These are phyloP conservation scores for Chanos chanos DNA, from an alignment of 2,797 vertebrate genomes.

Conservation along the genomic window DNA sequence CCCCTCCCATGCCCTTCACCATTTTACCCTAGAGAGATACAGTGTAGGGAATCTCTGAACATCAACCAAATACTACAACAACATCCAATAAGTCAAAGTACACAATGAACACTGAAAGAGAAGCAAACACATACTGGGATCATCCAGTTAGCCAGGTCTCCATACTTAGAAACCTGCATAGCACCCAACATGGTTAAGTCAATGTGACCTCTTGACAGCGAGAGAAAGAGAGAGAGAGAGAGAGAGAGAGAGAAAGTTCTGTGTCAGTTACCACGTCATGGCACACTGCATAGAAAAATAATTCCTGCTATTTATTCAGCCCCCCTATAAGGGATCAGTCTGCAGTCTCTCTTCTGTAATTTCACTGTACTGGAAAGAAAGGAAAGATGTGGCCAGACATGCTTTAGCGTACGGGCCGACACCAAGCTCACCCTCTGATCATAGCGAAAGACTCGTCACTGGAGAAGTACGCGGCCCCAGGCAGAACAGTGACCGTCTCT, in stretches of 20 bases:
- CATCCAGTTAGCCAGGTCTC: constrained; percentile 86
- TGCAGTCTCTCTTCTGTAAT: no score
- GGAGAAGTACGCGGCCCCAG: constrained; percentile 81
- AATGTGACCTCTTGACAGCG: constrained; percentile 71
- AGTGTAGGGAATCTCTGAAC: constrained; percentile 17
- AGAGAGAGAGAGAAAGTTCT: not conserved
- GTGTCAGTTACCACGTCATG: not conserved
- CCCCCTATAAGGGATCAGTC: no score
- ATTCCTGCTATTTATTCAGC: not conserved
- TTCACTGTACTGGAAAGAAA: no score
- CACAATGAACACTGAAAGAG: not conserved
- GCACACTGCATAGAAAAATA: no score
- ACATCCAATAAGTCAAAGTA: not conserved
- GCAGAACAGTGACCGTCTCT: constrained; percentile 81
- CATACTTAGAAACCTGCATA: constrained; percentile 82
- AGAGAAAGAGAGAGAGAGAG: not conserved
- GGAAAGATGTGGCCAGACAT: no score
- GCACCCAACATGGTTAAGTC: constrained; percentile 83
- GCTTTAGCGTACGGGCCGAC: no score
- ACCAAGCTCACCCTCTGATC: constrained; percentile 83
- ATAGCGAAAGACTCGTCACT: constrained; percentile 85
- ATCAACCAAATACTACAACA: constrained; percentile 60
- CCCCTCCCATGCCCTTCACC: constrained; percentile 98
- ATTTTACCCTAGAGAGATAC: constrained; percentile 82
- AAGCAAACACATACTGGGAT: constrained; percentile 72